Evolutionary conservation across 2,888 invertebrate species (phyloP), one percentile per base, ranked within the genome.

Genomic region (Papilio elwesi): DNA sequence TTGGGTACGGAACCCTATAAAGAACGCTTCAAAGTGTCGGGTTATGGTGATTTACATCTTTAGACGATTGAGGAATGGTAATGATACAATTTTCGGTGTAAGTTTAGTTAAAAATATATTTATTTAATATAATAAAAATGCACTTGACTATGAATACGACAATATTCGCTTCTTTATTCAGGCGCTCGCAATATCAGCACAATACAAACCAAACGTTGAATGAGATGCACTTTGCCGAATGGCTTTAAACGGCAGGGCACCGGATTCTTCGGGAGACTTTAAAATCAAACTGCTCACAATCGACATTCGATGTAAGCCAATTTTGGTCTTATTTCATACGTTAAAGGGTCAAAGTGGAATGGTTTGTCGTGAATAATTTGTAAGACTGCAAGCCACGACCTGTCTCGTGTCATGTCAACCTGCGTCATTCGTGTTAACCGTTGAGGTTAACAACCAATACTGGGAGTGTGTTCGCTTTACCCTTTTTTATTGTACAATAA

Each of bases 191-290:
- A 75, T 76, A 73, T 75, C 77, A 76, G 73, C 74, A 78, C 78
- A 78, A 76, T 77, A 75, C 67, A 68, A 72, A 72, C 68, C 65
- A 68, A 75, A 71, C 75, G 74, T 62, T 77, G 78, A 75, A 76
- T 78, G 76, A 77, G 77, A 76, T 74, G 76, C 78, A 77, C 76
- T 77, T 79, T 75, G 74, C 65, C 69, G 74, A 76, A 78, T 78
- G 77, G 76, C 70, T 79, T 77, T 76, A 77, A 79, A 71, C 75
- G 76, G 73, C 72, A 26, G 70, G 67, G 11, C 16, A 9, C 13
- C n/a, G 49, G 65, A 10, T 67, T 59, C 62, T 59, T 66, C 38
- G 48, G 64, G 53, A 68, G 53, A 55, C 59, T 68, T 68, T 48
- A 51, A 68, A 67, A 74, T 64, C 67, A 66, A 74, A 71, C 26